Conservation (phyloP, 2,888 invertebrate genomes). For the Malthinus flaveolus region DNA sequence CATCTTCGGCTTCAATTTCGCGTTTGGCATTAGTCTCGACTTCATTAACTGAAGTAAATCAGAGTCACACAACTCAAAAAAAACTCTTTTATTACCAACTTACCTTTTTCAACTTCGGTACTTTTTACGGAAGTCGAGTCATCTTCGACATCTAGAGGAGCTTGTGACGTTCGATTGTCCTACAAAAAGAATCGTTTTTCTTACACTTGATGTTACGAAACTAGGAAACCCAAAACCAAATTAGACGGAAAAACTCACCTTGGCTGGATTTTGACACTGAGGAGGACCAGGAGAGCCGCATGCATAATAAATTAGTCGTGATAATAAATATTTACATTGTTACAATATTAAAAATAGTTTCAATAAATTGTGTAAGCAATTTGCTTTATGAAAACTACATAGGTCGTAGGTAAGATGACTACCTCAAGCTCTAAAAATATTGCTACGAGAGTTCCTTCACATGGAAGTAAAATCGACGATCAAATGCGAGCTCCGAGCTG, state of each 20-base stretch:
- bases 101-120: conserved; percentile 83
- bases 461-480: too few species aligned
- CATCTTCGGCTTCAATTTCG: conserved; percentile 35
- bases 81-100: conserved; percentile 35
- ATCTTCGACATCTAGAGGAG: conserved; percentile 90
- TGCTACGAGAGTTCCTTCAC: too few species aligned
- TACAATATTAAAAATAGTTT: too few species aligned
- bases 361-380: too few species aligned
- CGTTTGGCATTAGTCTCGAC: conserved; percentile 48
- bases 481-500: too few species aligned
- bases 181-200: conserved; percentile 50
- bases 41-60: conserved; percentile 51
- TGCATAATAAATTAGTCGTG: conserved; percentile 59
- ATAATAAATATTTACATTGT: conserved; percentile 39
- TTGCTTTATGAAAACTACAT: too few species aligned
- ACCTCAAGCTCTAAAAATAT: too few species aligned
- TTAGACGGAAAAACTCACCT: conserved; percentile 51
- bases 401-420: not conserved
- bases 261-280: conserved; percentile 52
- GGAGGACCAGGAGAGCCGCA: conserved; percentile 63
- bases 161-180: conserved; percentile 90
- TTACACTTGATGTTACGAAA: not conserved
- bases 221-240: conserved; percentile 3
- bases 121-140: conserved; percentile 83
- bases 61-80: conserved; percentile 8